Conservation (phyloP, 2,113 vertebrate genomes). For the Lynx canadensis region DNA sequence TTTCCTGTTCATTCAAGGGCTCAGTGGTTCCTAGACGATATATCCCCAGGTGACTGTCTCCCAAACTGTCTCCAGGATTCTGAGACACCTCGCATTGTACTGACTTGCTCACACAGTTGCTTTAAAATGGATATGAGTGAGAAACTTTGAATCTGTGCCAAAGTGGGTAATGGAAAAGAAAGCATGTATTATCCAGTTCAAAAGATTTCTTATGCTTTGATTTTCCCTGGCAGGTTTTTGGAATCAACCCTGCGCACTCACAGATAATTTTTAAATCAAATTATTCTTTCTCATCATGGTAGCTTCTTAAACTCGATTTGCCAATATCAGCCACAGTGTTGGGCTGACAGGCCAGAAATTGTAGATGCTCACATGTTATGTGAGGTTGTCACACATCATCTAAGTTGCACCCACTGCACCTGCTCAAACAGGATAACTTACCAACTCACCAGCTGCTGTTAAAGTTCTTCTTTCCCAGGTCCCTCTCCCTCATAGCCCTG, state of each 20-base stretch:
- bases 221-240: constrained; percentile 63
- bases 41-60: constrained; percentile 36
- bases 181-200: constrained; percentile 57
- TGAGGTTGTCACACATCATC: background rate
- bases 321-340: constrained; percentile 6
- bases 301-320: constrained; percentile 33
- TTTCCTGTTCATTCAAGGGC: constrained; percentile 54
- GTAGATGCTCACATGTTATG: constrained; percentile 3
- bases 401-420: background rate
- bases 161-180: constrained; percentile 46
- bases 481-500: background rate
- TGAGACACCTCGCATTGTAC: background rate
- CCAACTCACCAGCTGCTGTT: background rate
- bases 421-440: background rate
- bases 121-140: constrained; percentile 58
- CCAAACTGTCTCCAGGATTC: background rate
- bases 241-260: constrained; percentile 41
- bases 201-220: constrained; percentile 74
- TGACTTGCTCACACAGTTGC: constrained; percentile 42
- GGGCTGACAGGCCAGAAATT: background rate
- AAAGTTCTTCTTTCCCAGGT: background rate
- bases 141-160: constrained; percentile 56
- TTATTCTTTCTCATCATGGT: constrained; percentile 45
- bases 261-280: constrained; percentile 64
- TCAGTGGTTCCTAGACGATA: background rate